Conservation (phyloP, 2,888 invertebrate species). For the Andrena trimmerana region DNA sequence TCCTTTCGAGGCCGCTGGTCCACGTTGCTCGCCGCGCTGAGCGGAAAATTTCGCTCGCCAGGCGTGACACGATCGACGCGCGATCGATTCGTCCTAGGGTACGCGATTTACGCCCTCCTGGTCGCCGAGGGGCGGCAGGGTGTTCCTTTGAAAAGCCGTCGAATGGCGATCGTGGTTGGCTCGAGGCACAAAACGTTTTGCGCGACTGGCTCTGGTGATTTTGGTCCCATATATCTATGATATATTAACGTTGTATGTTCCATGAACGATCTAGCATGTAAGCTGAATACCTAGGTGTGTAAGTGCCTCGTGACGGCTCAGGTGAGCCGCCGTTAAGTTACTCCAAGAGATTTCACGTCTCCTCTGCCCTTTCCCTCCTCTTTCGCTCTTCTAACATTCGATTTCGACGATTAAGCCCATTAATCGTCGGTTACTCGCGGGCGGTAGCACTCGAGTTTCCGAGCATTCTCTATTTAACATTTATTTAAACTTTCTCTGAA, state of each 20-base stretch:
- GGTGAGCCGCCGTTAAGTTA: slow-evolving; percentile 77
- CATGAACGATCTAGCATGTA: slow-evolving; percentile 90
- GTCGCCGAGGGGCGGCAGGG: slow-evolving; percentile 6
- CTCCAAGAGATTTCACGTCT: slow-evolving; percentile 63
- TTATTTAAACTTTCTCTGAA: slow-evolving; percentile 41
- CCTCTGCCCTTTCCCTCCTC: slow-evolving; percentile 8
- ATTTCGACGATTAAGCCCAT: neutral
- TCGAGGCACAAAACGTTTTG: slow-evolving; percentile 59
- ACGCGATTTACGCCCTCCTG: slow-evolving; percentile 13
- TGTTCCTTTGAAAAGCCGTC: slow-evolving; percentile 28
- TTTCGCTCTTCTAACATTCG: neutral
- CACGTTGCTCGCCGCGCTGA: slow-evolving; percentile 11
- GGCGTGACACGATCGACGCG: slow-evolving; percentile 52
- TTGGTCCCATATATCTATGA: slow-evolving; percentile 99
- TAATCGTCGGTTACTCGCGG: slow-evolving; percentile 9
- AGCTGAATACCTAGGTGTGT: slow-evolving; percentile 64
- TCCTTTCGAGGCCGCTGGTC: slow-evolving; percentile 38
- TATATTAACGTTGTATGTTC: slow-evolving; percentile 97
- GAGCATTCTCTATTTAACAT: slow-evolving; percentile 22
- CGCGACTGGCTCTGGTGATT: slow-evolving; percentile 88
- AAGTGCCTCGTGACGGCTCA: slow-evolving; percentile 72
- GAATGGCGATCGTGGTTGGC: slow-evolving; percentile 62
- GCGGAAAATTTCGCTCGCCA: slow-evolving; percentile 55
- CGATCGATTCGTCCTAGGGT: slow-evolving; percentile 59
- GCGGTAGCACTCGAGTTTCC: slow-evolving; percentile 22